phyloP scores from a whole-genome alignment of 2,888 invertebrate genomes.

The Drosophila histrio region DNA sequence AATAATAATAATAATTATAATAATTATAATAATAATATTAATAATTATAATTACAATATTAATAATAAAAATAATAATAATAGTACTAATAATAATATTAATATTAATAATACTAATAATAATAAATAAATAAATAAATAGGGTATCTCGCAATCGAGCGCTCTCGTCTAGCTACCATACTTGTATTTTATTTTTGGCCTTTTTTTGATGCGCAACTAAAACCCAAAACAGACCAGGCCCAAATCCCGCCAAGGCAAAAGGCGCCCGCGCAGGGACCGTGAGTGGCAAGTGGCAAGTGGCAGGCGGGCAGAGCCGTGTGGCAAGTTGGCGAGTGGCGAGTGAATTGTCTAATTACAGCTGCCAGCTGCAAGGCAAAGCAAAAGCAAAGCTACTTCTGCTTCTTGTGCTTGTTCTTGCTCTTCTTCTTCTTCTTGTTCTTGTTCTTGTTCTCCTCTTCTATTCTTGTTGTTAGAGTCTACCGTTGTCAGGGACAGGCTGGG shows the following conservation, averaged over 20 bases:
- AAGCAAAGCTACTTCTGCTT: constrained; percentile 20
- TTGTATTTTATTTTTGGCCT: background rate
- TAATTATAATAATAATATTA: too few species aligned
- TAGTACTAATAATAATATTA: too few species aligned
- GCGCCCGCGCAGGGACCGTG: constrained; percentile 13
- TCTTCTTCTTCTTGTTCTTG: constrained; percentile 19
- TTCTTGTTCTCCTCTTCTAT: constrained; percentile 11
- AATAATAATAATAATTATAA: too few species aligned
- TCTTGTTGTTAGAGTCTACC: constrained; percentile 41
- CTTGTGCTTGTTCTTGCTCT: constrained; percentile 14
- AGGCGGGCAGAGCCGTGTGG: background rate
- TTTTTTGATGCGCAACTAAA: constrained; percentile 61
- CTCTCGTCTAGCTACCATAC: background rate
- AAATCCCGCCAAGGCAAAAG: constrained; percentile 1
- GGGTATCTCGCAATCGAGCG: background rate
- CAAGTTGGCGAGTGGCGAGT: constrained; percentile 53
- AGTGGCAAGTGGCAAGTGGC: background rate
- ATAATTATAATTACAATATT: too few species aligned
- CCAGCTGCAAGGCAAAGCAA: constrained; percentile 62
- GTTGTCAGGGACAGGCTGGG: constrained; percentile 52
- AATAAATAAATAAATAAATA: too few species aligned
- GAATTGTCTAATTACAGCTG: constrained; percentile 79
- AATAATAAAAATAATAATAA: too few species aligned
- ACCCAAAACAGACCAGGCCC: constrained; percentile 53
- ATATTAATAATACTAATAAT: too few species aligned